Base-by-base conservation (phyloP, 2,888 invertebrate species). In the Pseudolycoriella hygida region DNA sequence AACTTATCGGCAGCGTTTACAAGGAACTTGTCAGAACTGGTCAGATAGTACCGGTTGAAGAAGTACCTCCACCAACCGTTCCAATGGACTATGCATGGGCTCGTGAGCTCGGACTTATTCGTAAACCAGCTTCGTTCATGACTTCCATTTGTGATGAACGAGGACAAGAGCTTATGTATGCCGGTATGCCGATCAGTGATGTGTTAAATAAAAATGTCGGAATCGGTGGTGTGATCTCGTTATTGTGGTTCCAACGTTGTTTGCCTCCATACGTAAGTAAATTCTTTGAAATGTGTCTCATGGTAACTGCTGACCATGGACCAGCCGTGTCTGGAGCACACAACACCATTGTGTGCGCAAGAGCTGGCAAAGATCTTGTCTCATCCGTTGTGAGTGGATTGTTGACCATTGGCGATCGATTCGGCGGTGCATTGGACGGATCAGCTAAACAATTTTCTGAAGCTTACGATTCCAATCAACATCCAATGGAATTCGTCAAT, bases 1-100 rank as follows among this genome's bases (percentile, higher is more conserved):
- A 82, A 51, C 62, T 79, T 2, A 82, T 92, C 20, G 74, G 74
- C 57, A 73, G 70, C 53, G 84, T 86, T 1, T 88, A 85, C 61
- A 67, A 71, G 43, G 67, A 74, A 43, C 69, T 98, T 49, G 92
- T 98, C 0, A 71, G 74, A 44, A 73, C 76, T 15, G 92, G 93
- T 34, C 73, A 74, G 45, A 85, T 99, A 54, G 77, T 85, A 8
- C 90, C 90, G 0, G 78, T 80, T 53, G 80, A 86, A 39, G 97
- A 99, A 64, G 76, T 87, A 43, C 92, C 96, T 10, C 98, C 98
- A 31, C 98, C 98, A 2, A 96, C 97, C 15, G 96, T 98, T n/a
- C 97, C 97, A 8, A 97, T 98, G 97, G 97, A 98, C 66, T 98
- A 90, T 65, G 88, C 84, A 50, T 98, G 97, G 97, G 97, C 97